Evolutionary conservation across 2,797 vertebrate genomes (phyloP), one percentile per base, ranked within the genome.

Genomic region (Platyrinchus mystaceus): DNA sequence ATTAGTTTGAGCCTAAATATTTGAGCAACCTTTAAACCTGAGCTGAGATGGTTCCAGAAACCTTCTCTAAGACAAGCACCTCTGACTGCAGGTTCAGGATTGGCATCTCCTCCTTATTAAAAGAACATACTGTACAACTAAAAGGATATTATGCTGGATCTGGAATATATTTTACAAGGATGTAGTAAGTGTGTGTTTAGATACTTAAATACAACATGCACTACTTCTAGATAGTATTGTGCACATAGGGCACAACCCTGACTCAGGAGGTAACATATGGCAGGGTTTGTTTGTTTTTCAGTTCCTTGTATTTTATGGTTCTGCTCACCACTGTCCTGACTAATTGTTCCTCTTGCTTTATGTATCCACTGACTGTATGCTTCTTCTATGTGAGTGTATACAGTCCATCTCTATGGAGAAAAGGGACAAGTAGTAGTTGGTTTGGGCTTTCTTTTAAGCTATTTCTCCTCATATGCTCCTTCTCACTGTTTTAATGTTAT

Each of bases 1-100:
- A 73, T 94, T 90, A 73, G 76, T 79, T 87, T 69, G 67, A 93
- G 63, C 60, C 41, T 96, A 92, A 95, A 90, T 49, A 88, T 93
- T 91, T 49, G 27, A 96, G 83, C 67, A 78, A 47, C 70, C 74
- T 93, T 89, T 93, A 87, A 95, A 88, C 59, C 44, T 74, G 60
- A 86, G 79, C 50, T 0, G 0, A 86, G 59, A 55, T 41, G 36
- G 41, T 84, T 93, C 70, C 77, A 63, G 67, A 77, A 93, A 84
- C 22, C 27, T 89, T 80, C 39, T 62, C 70, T 62, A 86, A 73
- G 59, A 59, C 8, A 47, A 86, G 55, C 4, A 3, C 41, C 41
- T 81, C 43, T 62, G 71, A 78, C 43, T 77, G 9, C 59, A 87
- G 23, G 62, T 87, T 87, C 43, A 81, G 41, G n/a, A 84, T 62